These are phyloP conservation scores for Zaprionus obscuricornis DNA, from an alignment of 2,888 invertebrate species.

Conservation along the genomic window DNA sequence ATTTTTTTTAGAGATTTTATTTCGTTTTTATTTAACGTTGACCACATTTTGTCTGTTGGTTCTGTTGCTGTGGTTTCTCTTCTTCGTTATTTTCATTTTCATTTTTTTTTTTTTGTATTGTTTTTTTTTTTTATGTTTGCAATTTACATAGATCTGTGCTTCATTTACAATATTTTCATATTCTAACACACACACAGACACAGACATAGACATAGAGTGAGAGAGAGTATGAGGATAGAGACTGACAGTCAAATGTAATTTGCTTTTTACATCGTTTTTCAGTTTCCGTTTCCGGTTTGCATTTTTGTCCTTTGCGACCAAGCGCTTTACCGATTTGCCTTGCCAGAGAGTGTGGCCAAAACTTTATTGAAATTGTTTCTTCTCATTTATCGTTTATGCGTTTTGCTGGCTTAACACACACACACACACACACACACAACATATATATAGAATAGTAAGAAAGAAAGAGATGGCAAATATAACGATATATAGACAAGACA, in stretches of 20 bases:
- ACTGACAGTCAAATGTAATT: slow-evolving; percentile 62
- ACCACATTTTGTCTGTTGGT: slow-evolving; percentile 25
- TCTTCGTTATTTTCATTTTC: too few species aligned
- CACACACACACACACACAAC: neutral
- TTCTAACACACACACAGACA: slow-evolving; percentile 12
- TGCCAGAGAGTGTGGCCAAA: slow-evolving; percentile 44
- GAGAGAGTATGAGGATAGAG: neutral
- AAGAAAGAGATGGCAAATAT: too few species aligned
- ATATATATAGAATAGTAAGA: neutral
- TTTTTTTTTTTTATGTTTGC: slow-evolving; percentile 66
- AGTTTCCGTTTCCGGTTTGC: slow-evolving; percentile 64
- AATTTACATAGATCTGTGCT: slow-evolving; percentile 68
- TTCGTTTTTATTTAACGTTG: slow-evolving; percentile 36
- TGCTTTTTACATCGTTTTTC: slow-evolving; percentile 69
- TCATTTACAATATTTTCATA: slow-evolving; percentile 67
- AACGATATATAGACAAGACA: too few species aligned
- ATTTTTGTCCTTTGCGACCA: slow-evolving; percentile 50
- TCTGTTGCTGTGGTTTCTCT: slow-evolving; percentile 24
- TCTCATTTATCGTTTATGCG: slow-evolving; percentile 69
- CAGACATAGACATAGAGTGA: slow-evolving; percentile 1
- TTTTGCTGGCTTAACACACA: slow-evolving; percentile 45
- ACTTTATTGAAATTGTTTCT: slow-evolving; percentile 74
- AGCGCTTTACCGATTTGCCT: slow-evolving; percentile 34
- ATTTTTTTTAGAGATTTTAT: too few species aligned
- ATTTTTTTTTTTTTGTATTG: too few species aligned